These are phyloP conservation scores for Erpobdella octoculata DNA, from an alignment of 2,888 invertebrate species.

Conservation along the genomic window DNA sequence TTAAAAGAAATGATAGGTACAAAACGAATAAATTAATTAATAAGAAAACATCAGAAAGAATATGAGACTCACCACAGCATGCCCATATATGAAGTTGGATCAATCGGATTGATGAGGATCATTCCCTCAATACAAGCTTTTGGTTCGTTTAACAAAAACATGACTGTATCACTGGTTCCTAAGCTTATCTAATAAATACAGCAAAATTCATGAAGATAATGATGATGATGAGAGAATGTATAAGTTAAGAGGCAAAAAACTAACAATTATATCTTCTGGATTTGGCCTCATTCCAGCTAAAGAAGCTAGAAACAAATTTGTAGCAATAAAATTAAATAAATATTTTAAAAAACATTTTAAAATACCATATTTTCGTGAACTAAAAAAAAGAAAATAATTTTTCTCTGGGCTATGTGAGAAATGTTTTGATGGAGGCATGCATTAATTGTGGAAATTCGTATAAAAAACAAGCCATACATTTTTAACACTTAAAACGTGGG, in stretches of 20 bases:
- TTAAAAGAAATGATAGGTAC: too few species aligned
- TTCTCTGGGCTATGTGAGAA: too few species aligned
- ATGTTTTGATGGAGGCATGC: too few species aligned
- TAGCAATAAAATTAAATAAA: neutral
- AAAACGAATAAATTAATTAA: too few species aligned
- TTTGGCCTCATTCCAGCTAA: slow-evolving; percentile 23
- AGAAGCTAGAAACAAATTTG: slow-evolving; percentile 23
- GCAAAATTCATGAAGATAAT: neutral
- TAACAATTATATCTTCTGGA: slow-evolving; percentile 21
- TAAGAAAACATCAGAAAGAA: too few species aligned
- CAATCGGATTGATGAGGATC: slow-evolving; percentile 76
- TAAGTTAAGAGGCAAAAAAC: neutral
- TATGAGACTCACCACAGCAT: slow-evolving; percentile 66
- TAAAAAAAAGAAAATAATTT: too few species aligned
- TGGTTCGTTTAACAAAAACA: slow-evolving; percentile 63
- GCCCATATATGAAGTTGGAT: slow-evolving; percentile 72
- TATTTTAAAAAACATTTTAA: too few species aligned
- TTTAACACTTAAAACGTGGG: too few species aligned
- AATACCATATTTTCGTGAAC: too few species aligned
- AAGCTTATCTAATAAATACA: slow-evolving; percentile 41
- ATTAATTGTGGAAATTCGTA: too few species aligned
- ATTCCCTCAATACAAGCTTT: slow-evolving; percentile 67
- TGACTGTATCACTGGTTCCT: slow-evolving; percentile 84
- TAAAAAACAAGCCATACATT: too few species aligned
- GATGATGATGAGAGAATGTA: neutral